phyloP scores from a whole-genome alignment of 2,888 invertebrate genomes.

The Unio pictorum region DNA sequence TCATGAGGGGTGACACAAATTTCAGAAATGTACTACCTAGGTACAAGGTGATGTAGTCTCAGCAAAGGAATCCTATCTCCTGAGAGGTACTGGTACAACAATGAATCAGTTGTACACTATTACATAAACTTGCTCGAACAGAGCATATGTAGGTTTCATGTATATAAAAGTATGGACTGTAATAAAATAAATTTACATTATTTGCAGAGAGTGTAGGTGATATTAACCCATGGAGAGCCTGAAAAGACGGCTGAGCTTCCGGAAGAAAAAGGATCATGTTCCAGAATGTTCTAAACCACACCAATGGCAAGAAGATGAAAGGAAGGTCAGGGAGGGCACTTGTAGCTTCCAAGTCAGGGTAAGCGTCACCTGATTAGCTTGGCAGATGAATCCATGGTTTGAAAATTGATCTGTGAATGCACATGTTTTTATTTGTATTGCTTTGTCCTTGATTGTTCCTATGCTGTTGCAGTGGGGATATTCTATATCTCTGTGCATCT shows the following conservation, averaged over 20 bases:
- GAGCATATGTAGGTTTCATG: too few relatives aligned
- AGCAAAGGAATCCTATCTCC: too few relatives aligned
- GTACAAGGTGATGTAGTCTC: too few relatives aligned
- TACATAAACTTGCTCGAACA: too few relatives aligned
- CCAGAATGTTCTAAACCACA: constrained; percentile 94
- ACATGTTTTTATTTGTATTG: neutral
- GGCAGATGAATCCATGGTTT: neutral
- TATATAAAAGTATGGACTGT: too few relatives aligned
- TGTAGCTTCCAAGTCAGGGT: constrained; percentile 97
- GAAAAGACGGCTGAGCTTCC: constrained; percentile 74
- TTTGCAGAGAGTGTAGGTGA: too few relatives aligned
- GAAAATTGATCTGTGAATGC: neutral
- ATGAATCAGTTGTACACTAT: too few relatives aligned
- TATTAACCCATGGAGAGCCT: constrained; percentile 63
- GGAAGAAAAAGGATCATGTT: constrained; percentile 81
- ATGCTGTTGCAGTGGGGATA: neutral
- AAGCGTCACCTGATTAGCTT: constrained; percentile 25
- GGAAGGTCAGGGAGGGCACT: constrained; percentile 93
- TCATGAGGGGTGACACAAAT: too few relatives aligned
- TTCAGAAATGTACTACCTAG: too few relatives aligned
- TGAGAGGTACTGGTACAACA: too few relatives aligned
- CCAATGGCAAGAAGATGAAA: constrained; percentile 98
- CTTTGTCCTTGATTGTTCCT: neutral
- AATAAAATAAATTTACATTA: too few relatives aligned
- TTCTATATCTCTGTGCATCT: too few relatives aligned